These are phyloP conservation scores for Zygogramma bicolorata DNA, from an alignment of 2,888 invertebrate species.

Conservation along the genomic window DNA sequence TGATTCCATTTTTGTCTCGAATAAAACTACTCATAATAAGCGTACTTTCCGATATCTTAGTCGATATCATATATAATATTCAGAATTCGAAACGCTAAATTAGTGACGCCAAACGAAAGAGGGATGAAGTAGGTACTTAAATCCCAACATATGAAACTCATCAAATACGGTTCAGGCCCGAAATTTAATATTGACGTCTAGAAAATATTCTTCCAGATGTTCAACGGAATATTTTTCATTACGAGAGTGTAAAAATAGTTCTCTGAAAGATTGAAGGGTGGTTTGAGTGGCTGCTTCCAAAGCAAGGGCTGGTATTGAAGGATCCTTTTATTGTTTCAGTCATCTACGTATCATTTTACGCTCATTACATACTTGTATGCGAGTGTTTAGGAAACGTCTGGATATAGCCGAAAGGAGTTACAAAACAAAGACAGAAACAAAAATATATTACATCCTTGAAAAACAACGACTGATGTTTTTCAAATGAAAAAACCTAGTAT, in stretches of 20 bases:
- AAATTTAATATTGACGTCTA: conserved; percentile 19
- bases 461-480: too few species aligned
- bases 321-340: conserved; percentile 2
- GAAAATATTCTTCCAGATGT: conserved; percentile 15
- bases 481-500: too few species aligned
- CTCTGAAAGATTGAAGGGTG: background rate
- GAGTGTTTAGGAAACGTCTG: background rate
- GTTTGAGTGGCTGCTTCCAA: background rate
- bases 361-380: background rate
- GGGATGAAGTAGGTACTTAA: conserved; percentile 17
- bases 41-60: background rate
- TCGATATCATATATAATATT: conserved; percentile 7
- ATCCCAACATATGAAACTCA: conserved; percentile 34
- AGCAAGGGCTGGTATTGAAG: background rate
- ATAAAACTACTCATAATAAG: too few species aligned
- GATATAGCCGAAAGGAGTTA: too few species aligned
- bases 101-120: conserved; percentile 21
- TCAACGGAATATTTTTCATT: background rate
- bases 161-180: conserved; percentile 26
- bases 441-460: too few species aligned
- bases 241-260: background rate
- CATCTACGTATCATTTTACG: background rate
- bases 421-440: too few species aligned
- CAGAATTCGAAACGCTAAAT: conserved; percentile 8
- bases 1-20: too few species aligned